A percentile compares a stretch with the other conserved stretches of the same genome.
These are phyloP conservation scores for Eremobia ochroleuca DNA, from an alignment of 2,888 invertebrate species.

Conservation along the genomic window DNA sequence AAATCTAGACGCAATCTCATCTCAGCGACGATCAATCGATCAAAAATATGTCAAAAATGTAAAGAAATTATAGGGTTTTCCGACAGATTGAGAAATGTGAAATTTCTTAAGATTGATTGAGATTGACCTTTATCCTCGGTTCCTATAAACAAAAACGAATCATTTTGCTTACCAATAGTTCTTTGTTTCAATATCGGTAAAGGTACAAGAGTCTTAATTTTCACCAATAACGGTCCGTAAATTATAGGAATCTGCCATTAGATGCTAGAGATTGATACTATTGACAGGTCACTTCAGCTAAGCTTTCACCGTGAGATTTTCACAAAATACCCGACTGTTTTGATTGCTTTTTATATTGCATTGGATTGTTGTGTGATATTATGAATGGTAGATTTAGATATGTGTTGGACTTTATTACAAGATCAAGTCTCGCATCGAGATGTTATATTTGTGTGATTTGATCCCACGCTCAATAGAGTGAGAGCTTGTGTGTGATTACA, in stretches of 20 bases:
- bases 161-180: not conserved
- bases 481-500: not conserved
- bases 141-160: not conserved
- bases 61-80: not conserved
- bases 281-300: not conserved
- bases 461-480: not conserved
- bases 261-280: not conserved
- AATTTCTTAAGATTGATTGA: not conserved
- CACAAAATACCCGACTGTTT: not conserved
- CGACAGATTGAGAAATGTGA: not conserved
- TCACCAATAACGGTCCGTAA: too few species aligned
- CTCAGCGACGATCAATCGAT: not conserved
- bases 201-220: too few species aligned
- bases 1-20: not conserved
- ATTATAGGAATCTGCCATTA: not conserved
- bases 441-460: not conserved
- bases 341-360: not conserved
- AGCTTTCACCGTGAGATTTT: not conserved
- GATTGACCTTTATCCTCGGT: not conserved
- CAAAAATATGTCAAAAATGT: not conserved
- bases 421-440: slow-evolving; percentile 19
- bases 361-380: not conserved
- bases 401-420: too few species aligned
- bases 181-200: too few species aligned
- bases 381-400: not conserved